Evolutionary conservation across 2,113 vertebrate species (phyloP).

Genomic region (Ptyas mucosa): DNA sequence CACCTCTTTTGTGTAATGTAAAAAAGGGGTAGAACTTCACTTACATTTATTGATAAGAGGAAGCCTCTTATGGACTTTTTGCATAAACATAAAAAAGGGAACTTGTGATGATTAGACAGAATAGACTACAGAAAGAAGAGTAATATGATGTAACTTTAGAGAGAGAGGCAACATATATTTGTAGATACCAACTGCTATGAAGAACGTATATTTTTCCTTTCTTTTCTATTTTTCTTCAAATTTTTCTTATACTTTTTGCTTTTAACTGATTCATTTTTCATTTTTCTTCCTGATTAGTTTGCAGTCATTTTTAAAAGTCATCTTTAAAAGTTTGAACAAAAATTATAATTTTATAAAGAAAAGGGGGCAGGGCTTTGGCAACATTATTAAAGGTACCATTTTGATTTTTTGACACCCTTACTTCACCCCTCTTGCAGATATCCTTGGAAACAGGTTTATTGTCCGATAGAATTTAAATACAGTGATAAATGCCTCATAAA

Average conservation of each 20-base stretch:
- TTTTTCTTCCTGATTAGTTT: not conserved
- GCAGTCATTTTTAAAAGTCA: not conserved
- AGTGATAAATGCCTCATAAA: not conserved
- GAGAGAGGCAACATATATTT: not conserved
- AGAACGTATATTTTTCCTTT: not conserved
- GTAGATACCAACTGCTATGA: not conserved
- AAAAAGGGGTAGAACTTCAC: not conserved
- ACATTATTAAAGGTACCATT: not conserved
- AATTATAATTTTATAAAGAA: not conserved
- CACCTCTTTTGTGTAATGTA: not conserved
- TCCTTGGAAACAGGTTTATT: not conserved
- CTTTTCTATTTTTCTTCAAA: not conserved
- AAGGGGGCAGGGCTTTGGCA: not conserved
- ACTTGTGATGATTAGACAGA: no score
- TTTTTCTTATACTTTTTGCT: not conserved
- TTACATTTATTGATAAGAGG: no score
- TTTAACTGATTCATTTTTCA: not conserved
- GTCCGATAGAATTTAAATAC: not conserved
- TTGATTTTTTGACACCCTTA: not conserved
- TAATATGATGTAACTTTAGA: not conserved
- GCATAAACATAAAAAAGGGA: no score
- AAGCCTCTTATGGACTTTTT: no score
- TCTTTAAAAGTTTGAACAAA: not conserved
- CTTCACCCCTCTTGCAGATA: not conserved
- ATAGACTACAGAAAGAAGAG: no score